Evolutionary conservation across 2,888 invertebrate species (phyloP), one percentile per base, ranked within the genome.

Genomic region (Agrochola litura): DNA sequence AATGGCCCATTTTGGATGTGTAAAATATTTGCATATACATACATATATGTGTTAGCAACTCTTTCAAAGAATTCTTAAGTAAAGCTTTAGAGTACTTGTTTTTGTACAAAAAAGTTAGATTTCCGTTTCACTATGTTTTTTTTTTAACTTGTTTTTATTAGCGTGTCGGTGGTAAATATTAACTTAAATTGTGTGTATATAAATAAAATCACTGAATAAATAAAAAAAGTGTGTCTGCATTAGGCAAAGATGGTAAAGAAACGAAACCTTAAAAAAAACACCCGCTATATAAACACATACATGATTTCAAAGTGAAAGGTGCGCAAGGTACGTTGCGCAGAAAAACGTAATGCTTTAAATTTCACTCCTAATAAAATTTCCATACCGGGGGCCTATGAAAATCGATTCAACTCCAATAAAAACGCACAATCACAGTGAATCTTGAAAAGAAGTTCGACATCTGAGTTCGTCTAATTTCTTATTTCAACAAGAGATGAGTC

Each of bases 401-500:
- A 37, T 37, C 37, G 37, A 37, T 37, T 37, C 37, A 37, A 37
- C 37, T 37, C 37, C 37, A 37, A 30, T 8, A 30, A 30, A 60
- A 60, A 60, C 41, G n/a, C 22, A 30, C 25, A 49, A n/a, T 60
- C 58, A 54, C n/a, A 22, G n/a, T 52, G 30, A 43, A 41, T 25
- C 6, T 56, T 41, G 0, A 52, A 49, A 56, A 56, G 14, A 41
- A 37, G 19, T n/a, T 5, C 19, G 3, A 41, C 12, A 58, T 56
- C 8, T 25, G 25, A 19, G 8, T 5, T 30, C 14, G 6, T 43
- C 41, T 65, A 16, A 67, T 61, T 67, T 82, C 6, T 76, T 82
- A 19, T 76, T 49, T 64, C 30, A 63, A 79, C 22, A 83, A 52
- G 30, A 68, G 49, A 83, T 79, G 83, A 58, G 25, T 64, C 77